Base-by-base conservation (phyloP, 1,140 invertebrate species). In the Diachasma alloeum region DNA sequence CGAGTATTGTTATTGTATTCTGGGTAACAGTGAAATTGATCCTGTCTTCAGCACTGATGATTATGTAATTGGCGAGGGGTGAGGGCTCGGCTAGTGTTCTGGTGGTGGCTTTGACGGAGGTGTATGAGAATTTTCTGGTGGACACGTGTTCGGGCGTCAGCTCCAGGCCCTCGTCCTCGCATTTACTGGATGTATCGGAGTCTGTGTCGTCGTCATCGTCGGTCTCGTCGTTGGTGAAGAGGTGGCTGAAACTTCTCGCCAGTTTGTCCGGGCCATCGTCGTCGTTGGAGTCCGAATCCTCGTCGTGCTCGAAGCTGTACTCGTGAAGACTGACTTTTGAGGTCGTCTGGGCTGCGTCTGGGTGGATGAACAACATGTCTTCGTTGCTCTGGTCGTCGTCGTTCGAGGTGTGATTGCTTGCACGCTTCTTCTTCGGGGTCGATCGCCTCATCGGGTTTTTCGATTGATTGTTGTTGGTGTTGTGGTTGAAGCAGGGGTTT, bases 271-370 rank as follows among this genome's bases (percentile, higher is more conserved):
- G 82, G 56, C 91, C 92, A 78, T 93, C 93, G 78, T 96, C 95
- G 80, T 94, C 94, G 80, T 96, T 95, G 0, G 94, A 95, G 86
- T 96, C 95, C 0, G 94, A 95, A 77, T 95, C 94, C 69, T 92
- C 92, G 80, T 94, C 90, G 80, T 94, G 91, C 5, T 91, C 90
- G 6, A 83, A 84, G 48, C 74, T 84, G 22, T 84, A 84, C 78
- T 79, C 78, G 17, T 75, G 71, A 26, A 72, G 83, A 67, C 80
- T 87, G 39, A 81, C 82, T 73, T 85, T 86, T 3, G 84, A 81
- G 0, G 69, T 56, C 75, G 73, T 0, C 77, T 79, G 24, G 56
- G 42, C 63, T 85, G 66, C 75, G 67, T 87, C 84, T 9, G 86
- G 87, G 59, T 83, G 75, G 67, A 90, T 88, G 71, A 90, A 90